Percentiles rank a stretch among this genome's conserved stretches.
phyloP scores from a whole-genome alignment of 2,113 vertebrate genomes.

The Dromas ardeola region DNA sequence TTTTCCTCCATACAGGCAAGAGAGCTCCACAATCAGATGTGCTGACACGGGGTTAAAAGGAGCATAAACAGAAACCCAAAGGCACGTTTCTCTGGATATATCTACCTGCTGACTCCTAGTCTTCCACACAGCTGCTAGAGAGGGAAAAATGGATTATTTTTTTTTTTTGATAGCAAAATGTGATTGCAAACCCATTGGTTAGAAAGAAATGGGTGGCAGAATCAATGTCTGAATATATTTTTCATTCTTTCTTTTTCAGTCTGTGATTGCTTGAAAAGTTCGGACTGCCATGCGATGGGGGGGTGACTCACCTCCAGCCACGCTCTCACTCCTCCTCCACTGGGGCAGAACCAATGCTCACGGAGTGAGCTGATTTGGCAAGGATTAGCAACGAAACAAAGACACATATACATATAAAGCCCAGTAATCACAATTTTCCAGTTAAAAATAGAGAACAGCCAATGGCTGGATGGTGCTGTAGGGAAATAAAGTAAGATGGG shows the following conservation, averaged over 20 bases:
- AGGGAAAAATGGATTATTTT: neutral
- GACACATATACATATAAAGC: neutral
- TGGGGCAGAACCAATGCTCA: neutral
- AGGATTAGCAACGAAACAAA: neutral
- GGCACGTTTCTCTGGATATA: neutral
- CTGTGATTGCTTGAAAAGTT: neutral
- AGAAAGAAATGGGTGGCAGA: neutral
- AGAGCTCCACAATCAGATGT: neutral
- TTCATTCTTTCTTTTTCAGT: neutral
- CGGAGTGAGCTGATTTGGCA: neutral
- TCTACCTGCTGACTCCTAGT: neutral
- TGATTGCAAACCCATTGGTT: neutral
- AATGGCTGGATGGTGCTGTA: neutral
- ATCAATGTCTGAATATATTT: neutral
- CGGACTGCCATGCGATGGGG: accelerated
- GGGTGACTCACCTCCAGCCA: neutral
- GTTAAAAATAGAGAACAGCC: neutral
- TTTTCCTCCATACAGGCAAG: neutral
- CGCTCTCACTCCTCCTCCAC: neutral
- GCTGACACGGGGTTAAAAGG: neutral
- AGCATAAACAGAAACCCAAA: neutral
- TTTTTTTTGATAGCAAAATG: neutral
- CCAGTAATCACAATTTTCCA: neutral
- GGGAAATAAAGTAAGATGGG: neutral
- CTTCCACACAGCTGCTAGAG: neutral